Evolutionary conservation across 2,888 invertebrate species (phyloP).

Genomic region (Nephrotoma appendiculata): DNA sequence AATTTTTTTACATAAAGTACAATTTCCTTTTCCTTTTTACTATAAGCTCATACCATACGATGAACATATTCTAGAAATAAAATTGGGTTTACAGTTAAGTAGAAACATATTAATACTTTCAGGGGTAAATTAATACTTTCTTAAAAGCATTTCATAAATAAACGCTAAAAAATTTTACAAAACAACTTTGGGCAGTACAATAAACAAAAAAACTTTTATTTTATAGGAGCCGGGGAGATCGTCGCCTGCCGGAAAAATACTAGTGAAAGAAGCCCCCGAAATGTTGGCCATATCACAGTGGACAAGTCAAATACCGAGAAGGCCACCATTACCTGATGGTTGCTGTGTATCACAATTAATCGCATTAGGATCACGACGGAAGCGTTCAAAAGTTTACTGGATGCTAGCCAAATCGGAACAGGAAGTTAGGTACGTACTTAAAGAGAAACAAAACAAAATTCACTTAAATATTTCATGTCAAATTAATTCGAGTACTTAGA

Average conservation of each 20-base stretch:
- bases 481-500: not conserved
- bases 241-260: conserved; percentile 32
- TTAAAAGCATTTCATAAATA: not conserved
- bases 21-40: not conserved
- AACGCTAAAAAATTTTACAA: not conserved
- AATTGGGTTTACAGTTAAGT: not conserved
- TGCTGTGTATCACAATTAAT: conserved; percentile 58
- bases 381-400: conserved; percentile 62
- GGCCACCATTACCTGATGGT: conserved; percentile 55
- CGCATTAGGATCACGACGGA: conserved; percentile 55
- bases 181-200: not conserved
- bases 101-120: not conserved
- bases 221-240: conserved; percentile 29
- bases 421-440: conserved; percentile 55
- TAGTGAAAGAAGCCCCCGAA: conserved; percentile 67
- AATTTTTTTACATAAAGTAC: not conserved
- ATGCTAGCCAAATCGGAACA: conserved; percentile 63
- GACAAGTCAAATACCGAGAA: conserved; percentile 61
- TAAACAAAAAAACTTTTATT: not conserved
- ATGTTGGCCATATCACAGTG: conserved; percentile 67
- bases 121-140: not conserved
- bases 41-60: not conserved
- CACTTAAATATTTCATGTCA: not conserved
- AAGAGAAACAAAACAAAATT: not conserved
- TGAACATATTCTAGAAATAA: not conserved